Conservation (phyloP, 2,888 invertebrate genomes). For the Tricholauxania praeusta region DNA sequence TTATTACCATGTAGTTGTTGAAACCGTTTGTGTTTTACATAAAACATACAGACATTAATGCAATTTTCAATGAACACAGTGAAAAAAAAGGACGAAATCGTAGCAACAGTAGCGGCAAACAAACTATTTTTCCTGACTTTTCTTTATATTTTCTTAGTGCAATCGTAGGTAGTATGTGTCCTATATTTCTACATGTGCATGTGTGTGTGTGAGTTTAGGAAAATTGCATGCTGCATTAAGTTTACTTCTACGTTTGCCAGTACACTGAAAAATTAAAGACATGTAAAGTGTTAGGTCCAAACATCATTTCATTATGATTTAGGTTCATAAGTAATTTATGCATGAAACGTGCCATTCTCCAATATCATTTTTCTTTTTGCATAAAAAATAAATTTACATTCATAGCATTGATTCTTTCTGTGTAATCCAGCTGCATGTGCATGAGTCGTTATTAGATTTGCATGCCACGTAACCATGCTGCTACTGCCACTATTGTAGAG, state of each 20-base stretch:
- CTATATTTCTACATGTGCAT: conserved; percentile 8
- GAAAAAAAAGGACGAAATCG: conserved; percentile 4
- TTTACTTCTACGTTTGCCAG: too few relatives aligned
- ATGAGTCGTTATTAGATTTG: conserved; percentile 46
- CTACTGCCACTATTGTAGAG: not conserved
- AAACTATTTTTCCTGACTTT: not conserved
- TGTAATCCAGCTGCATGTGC: not conserved
- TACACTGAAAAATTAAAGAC: too few relatives aligned
- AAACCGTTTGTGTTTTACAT: not conserved
- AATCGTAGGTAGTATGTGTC: not conserved
- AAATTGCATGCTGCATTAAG: too few relatives aligned
- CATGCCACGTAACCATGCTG: conserved; percentile 38
- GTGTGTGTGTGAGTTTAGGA: not conserved
- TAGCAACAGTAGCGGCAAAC: not conserved
- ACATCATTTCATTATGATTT: too few relatives aligned
- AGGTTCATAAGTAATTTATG: too few relatives aligned
- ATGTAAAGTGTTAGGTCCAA: too few relatives aligned
- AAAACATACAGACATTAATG: not conserved
- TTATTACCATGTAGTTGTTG: not conserved
- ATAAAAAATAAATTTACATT: too few relatives aligned
- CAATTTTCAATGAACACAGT: conserved; percentile 23
- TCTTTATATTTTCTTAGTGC: not conserved
- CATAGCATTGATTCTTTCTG: too few relatives aligned
- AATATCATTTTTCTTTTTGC: too few relatives aligned
- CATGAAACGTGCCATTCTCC: too few relatives aligned